These are phyloP conservation scores for Campoletis sonorensis DNA, from an alignment of 1,140 invertebrate genomes.

Conservation along the genomic window DNA sequence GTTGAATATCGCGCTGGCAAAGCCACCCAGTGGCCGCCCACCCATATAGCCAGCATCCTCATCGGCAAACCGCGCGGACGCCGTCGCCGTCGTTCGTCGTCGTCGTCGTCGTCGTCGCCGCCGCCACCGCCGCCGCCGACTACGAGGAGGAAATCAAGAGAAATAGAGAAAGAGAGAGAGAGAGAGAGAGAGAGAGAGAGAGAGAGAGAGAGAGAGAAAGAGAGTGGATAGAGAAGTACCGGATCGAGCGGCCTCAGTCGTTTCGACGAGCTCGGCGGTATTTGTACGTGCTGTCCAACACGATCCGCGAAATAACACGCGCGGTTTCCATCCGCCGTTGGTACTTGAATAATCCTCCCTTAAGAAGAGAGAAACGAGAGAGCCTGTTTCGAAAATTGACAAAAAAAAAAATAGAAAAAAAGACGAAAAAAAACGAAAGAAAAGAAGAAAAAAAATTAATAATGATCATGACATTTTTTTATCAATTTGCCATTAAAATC, in stretches of 20 bases:
- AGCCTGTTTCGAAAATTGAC: no score
- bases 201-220: neutral
- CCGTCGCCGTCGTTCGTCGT: slow-evolving; percentile 51
- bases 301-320: slow-evolving; percentile 10
- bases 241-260: slow-evolving; percentile 6
- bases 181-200: neutral
- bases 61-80: slow-evolving; percentile 57
- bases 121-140: slow-evolving; percentile 54
- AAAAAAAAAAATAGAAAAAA: no score
- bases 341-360: no score
- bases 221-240: neutral
- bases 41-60: slow-evolving; percentile 56
- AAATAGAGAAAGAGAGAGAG: neutral
- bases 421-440: no score
- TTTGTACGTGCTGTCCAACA: slow-evolving; percentile 18
- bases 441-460: no score
- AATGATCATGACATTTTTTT: no score
- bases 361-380: no score
- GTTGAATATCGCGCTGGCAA: slow-evolving; percentile 43
- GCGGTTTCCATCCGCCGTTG: neutral
- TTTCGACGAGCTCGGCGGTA: slow-evolving; percentile 16
- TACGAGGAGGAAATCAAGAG: neutral
- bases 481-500: no score
- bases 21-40: slow-evolving; percentile 33
- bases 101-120: slow-evolving; percentile 53